Base-by-base conservation (phyloP, 2,113 vertebrate species). In the Copsychus sechellarum region DNA sequence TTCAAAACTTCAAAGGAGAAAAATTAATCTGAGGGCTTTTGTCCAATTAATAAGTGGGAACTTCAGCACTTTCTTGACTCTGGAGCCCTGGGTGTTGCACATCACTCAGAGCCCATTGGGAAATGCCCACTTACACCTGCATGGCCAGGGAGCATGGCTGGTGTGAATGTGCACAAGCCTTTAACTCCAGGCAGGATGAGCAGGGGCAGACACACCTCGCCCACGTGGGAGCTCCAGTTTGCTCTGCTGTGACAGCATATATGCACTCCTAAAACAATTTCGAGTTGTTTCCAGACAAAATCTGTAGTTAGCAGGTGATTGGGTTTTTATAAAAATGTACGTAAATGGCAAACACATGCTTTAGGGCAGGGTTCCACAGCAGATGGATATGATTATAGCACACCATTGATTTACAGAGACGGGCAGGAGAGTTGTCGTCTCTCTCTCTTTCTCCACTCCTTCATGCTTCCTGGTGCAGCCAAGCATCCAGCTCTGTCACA, bases 181-280 rank as follows among this genome's bases (percentile, higher is more conserved):
- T 58, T 1, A 1, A 10, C 38, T 45, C 42, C 12, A 16, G 29
- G 43, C 56, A 58, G 21, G 2, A 10, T 13, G 38, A 89, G 23
- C 38, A 50, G 36, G 25, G 62, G 21, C 6, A 7, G 12, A 11
- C 33, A 20, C 20, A 5, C 28, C 50, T 17, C 3, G 0, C 12
- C 23, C 34, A 11, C 0, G 0, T 12, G 17, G 56, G 28, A 29
- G 9, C 38, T 64, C 45, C 14, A 6, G 1, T 43, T 73, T 6
- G 0, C 9, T 62, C 31, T 0, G 0, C 45, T 19, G 33, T 22
- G 6, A 34, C 8, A 73, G 42, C 29, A 28, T 4, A 5, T 12
- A 4, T 2, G 2, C 25, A 58, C 8, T 13, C 14, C 28, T 77
- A 19, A 47, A 54, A n/a, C 9, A 51, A 58, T 43, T 70, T 38